Evolutionary conservation across 2,888 invertebrate species (phyloP).

Genomic region (Latrodectus hesperus): DNA sequence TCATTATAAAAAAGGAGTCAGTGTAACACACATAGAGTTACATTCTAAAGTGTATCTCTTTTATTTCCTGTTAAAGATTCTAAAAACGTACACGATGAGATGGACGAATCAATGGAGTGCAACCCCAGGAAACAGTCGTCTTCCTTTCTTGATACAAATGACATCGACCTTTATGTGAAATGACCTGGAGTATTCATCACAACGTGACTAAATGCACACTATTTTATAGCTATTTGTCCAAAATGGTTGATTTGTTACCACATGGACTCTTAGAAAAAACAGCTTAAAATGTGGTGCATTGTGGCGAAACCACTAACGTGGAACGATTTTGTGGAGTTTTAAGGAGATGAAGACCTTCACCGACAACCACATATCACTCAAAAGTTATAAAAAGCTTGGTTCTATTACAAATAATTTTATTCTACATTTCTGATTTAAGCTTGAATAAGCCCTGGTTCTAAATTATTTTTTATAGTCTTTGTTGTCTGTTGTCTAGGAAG

Average conservation of each 20-base stretch:
- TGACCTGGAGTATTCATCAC: constrained; percentile 25
- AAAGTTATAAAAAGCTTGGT: too few species aligned
- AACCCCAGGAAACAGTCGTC: constrained; percentile 11
- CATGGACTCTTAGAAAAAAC: too few species aligned
- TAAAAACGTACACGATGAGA: not conserved
- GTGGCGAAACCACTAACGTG: too few species aligned
- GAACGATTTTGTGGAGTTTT: too few species aligned
- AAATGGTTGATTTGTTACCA: not conserved
- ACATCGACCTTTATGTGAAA: constrained; percentile 38
- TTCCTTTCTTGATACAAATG: not conserved
- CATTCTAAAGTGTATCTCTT: not conserved
- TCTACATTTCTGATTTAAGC: too few species aligned
- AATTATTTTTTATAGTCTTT: too few species aligned
- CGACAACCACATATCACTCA: too few species aligned
- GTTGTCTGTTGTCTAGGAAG: too few species aligned
- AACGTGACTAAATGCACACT: not conserved
- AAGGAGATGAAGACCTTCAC: too few species aligned
- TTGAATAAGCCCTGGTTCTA: too few species aligned
- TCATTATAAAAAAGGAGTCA: constrained; percentile 41
- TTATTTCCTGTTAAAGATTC: not conserved
- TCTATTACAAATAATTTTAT: too few species aligned
- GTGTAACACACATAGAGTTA: constrained; percentile 24
- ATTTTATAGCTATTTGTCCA: not conserved
- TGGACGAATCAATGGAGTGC: constrained; percentile 14
- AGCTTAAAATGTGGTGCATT: too few species aligned